A percentile compares a stretch with the other conserved stretches of the same genome.
Conservation (phyloP, 1,140 invertebrate species). For the Venustaconcha ellipsiformis region DNA sequence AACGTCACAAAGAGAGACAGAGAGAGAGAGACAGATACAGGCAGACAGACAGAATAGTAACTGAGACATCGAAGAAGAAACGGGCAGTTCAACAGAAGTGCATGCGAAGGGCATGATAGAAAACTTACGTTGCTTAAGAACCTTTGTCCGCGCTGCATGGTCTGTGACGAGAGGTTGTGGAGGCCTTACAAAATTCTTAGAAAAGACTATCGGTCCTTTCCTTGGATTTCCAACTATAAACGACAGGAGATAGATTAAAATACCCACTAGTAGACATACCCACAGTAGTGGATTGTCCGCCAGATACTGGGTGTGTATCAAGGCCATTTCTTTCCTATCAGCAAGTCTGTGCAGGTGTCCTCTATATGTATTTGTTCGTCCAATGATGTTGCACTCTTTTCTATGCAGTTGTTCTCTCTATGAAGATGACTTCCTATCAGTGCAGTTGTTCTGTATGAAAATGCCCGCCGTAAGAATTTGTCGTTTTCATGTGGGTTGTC, state of each 20-base stretch:
- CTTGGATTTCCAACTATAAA: conserved; percentile 19
- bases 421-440: too few species aligned
- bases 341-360: too few species aligned
- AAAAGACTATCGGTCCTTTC: conserved; percentile 14
- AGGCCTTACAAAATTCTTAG: conserved; percentile 11
- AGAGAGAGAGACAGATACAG: background rate
- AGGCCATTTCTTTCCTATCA: too few species aligned
- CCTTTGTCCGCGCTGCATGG: conserved; percentile 6
- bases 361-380: too few species aligned
- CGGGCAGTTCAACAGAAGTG: background rate
- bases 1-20: background rate
- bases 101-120: background rate
- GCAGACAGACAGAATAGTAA: background rate
- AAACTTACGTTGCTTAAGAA: conserved; percentile 21
- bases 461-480: too few species aligned
- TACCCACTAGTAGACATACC: conserved; percentile 2
- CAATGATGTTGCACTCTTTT: too few species aligned
- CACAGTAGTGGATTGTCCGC: too few species aligned
- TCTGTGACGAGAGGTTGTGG: conserved; percentile 19
- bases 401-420: too few species aligned
- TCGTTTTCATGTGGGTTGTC: too few species aligned
- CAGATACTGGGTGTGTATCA: too few species aligned
- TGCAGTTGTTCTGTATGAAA: too few species aligned
- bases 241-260: conserved; percentile 20
- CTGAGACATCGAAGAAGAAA: background rate